These are phyloP conservation scores for Argyresthia albistria DNA, from an alignment of 2,888 invertebrate species.

Conservation along the genomic window DNA sequence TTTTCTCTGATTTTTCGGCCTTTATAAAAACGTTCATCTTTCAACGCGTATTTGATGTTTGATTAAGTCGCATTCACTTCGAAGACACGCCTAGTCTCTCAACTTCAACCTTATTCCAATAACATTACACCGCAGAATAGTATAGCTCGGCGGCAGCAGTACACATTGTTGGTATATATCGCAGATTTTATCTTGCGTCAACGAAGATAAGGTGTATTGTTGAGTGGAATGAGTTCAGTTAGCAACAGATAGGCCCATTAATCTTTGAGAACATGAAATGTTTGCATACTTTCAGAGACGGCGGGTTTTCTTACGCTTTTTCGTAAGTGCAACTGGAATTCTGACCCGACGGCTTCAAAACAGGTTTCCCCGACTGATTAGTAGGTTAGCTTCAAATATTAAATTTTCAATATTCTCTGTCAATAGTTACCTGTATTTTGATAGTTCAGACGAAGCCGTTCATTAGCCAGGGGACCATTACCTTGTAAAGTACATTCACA, in stretches of 20 bases:
- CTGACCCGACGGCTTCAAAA: too few relatives aligned
- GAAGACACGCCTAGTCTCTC: not conserved
- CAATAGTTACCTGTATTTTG: too few relatives aligned
- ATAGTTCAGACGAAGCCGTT: too few relatives aligned
- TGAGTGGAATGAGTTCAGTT: not conserved
- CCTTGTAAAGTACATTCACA: too few relatives aligned
- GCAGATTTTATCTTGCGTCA: not conserved
- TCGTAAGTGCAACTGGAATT: constrained; percentile 13
- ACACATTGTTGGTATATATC: not conserved
- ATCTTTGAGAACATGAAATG: constrained; percentile 17
- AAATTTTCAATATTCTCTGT: too few relatives aligned
- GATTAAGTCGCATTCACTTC: constrained; percentile 1
- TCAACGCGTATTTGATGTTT: constrained; percentile 1
- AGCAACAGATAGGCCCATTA: constrained; percentile 5
- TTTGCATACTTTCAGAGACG: constrained; percentile 14
- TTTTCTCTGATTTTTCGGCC: not conserved
- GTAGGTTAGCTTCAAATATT: too few relatives aligned
- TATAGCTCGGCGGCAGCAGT: not conserved
- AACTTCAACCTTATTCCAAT: not conserved
- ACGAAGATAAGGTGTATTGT: not conserved
- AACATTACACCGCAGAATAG: not conserved
- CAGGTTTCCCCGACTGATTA: too few relatives aligned
- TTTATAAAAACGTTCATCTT: not conserved
- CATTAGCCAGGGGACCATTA: too few relatives aligned
- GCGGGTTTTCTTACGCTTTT: constrained; percentile 29